These are phyloP conservation scores for Chamaetylas fuelleborni DNA, from an alignment of 2,113 vertebrate genomes.

Conservation along the genomic window DNA sequence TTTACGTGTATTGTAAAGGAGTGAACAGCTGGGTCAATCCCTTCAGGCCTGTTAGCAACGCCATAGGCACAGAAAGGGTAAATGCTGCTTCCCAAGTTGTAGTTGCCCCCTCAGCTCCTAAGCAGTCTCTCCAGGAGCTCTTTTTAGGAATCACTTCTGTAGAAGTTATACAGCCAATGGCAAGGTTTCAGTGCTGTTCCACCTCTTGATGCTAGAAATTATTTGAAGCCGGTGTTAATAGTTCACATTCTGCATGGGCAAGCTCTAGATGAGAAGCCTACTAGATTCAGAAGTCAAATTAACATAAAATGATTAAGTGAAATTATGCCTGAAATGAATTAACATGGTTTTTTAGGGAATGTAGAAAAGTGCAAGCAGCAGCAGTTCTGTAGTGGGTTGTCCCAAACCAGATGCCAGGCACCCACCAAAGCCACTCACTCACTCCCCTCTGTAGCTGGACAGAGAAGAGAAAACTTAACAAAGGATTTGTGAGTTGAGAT, in stretches of 20 bases:
- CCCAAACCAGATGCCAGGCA: background rate
- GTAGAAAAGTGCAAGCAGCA: background rate
- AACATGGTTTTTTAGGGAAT: background rate
- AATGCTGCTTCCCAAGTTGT: background rate
- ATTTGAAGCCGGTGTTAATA: background rate
- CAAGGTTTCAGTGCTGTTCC: background rate
- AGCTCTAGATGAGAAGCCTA: background rate
- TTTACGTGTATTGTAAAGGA: background rate
- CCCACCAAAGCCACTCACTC: background rate
- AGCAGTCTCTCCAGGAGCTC: background rate
- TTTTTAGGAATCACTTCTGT: background rate
- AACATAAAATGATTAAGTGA: background rate
- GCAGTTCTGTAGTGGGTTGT: background rate
- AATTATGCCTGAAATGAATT: background rate
- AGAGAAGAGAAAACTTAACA: background rate
- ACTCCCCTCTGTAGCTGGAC: background rate
- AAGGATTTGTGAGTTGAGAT: background rate
- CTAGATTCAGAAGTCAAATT: background rate
- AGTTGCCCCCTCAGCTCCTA: background rate
- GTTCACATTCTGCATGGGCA: background rate
- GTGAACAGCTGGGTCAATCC: background rate
- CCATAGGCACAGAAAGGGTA: background rate
- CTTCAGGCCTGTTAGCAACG: background rate
- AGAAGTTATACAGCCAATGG: background rate
- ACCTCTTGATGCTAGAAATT: background rate